A percentile compares a stretch with the other conserved stretches of the same genome.
phyloP scores from a whole-genome alignment of 2,113 vertebrate genomes.

The Dicrurus megarhynchus region DNA sequence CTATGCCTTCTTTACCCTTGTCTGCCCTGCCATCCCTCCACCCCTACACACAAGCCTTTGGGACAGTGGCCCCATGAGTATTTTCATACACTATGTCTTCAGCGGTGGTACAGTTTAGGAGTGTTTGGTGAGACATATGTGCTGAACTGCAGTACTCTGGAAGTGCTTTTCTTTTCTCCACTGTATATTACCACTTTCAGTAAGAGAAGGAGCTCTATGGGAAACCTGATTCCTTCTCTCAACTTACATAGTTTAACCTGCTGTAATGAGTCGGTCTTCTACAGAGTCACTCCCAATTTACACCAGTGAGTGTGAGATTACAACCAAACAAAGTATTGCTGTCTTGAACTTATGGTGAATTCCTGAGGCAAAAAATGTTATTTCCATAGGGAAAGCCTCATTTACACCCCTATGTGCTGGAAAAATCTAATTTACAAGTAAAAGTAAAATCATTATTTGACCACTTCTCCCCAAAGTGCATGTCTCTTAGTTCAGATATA shows the following conservation, averaged over 20 bases:
- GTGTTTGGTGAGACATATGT: not conserved
- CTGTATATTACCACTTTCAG: not conserved
- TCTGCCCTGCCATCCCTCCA: accelerated
- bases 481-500: not conserved
- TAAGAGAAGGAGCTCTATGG: not conserved
- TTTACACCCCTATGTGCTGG: not conserved
- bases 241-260: not conserved
- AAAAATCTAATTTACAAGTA: not conserved
- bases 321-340: not conserved
- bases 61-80: not conserved
- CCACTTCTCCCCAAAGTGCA: not conserved
- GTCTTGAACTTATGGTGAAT: not conserved
- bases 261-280: not conserved
- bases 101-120: not conserved
- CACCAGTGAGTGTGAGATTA: not conserved
- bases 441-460: not conserved
- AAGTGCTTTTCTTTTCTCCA: not conserved
- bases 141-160: not conserved
- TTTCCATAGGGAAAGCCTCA: not conserved
- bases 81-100: not conserved
- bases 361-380: not conserved
- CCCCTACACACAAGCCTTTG: not conserved
- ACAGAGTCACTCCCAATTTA: not conserved
- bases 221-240: not conserved
- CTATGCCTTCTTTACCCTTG: not conserved